Evolutionary conservation across 2,888 invertebrate genomes (phyloP), one percentile per base, ranked within the genome.

Genomic region (Crepidodera aurea): DNA sequence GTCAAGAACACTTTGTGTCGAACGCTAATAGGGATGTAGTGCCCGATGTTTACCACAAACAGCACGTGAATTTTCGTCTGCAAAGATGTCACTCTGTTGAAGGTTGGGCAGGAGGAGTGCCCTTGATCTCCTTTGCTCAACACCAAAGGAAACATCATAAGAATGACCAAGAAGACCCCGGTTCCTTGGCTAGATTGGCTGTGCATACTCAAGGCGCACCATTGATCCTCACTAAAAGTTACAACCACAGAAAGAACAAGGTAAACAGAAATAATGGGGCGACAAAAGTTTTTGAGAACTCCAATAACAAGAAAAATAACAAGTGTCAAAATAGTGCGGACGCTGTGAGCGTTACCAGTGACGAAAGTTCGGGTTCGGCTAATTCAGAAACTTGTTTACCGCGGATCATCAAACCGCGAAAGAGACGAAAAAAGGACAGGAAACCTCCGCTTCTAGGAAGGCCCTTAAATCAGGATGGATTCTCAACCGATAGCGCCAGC

Each of bases 351-450:
- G 88, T 90, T 71, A 87, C 89, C 63, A 91, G 90, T 81, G 91
- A 91, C 79, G 91, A 91, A 82, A 90, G 90, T 73, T 89, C 89
- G 71, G 87, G 88, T 61, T 82, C 84, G 3, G 82, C 82, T 66
- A 83, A 83, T 69, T 85, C 89, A 7, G 92, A 92, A 77, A 90
- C 90, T 68, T 91, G 91, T 82, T 82, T 94, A 76, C 94, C 94
- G 68, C 86, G 94, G 71, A 93, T 94, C 68, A 94, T 94, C 74
- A 94, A 94, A 80, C 94, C 94, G 4, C 84, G 94, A 51, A 94
- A 94, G 79, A 86, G 94, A 53, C 88, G 94, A 78, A 94, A 94
- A 88, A 94, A 94, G 82, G 94, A 94, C 78, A 85, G 93, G 71
- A 92, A 93, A 81, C 90, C 92, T 29, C 76, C 92, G 25, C 70